Percentiles rank a stretch among this genome's conserved stretches.
These are phyloP conservation scores for Myoxocephalus aenaeus DNA, from an alignment of 2,797 vertebrate species.

Conservation along the genomic window DNA sequence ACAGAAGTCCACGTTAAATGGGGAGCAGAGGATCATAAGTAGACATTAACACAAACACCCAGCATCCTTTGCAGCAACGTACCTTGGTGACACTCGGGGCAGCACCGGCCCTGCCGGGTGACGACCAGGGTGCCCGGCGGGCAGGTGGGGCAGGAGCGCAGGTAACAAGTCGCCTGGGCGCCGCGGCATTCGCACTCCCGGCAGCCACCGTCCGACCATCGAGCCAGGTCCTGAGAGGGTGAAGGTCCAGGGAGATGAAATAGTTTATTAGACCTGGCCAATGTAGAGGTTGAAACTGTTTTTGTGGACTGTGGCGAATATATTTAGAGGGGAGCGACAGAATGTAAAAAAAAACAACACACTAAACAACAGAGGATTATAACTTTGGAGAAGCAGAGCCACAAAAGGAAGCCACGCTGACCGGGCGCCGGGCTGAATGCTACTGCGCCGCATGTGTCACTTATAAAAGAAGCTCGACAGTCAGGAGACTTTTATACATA, in stretches of 20 bases:
- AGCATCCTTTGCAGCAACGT: constrained; percentile 5
- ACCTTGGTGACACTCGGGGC: constrained; percentile 90
- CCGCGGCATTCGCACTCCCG: constrained; percentile 86
- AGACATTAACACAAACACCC: neutral
- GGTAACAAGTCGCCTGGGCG: constrained; percentile 87
- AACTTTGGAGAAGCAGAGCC: constrained; percentile 6
- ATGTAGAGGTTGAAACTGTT: neutral
- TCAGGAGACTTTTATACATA: neutral
- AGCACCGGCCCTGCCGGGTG: constrained; percentile 82
- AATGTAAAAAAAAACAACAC: neutral
- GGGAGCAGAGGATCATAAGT: neutral
- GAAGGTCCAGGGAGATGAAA: neutral
- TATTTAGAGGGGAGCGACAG: neutral
- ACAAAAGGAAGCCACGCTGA: constrained; percentile 3
- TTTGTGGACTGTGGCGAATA: neutral
- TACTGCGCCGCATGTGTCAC: neutral
- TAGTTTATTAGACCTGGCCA: neutral
- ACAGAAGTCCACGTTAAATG: neutral
- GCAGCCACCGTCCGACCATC: constrained; percentile 86
- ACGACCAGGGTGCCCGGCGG: constrained; percentile 81
- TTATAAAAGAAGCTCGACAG: constrained; percentile 6
- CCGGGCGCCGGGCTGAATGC: neutral
- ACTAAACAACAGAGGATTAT: neutral
- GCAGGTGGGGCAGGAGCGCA: constrained; percentile 88
- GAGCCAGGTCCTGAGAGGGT: constrained; percentile 72